A percentile compares a stretch with the other conserved stretches of the same genome.
These are phyloP conservation scores for Micronycteris hirsuta DNA, from an alignment of 2,113 vertebrate species.

Conservation along the genomic window DNA sequence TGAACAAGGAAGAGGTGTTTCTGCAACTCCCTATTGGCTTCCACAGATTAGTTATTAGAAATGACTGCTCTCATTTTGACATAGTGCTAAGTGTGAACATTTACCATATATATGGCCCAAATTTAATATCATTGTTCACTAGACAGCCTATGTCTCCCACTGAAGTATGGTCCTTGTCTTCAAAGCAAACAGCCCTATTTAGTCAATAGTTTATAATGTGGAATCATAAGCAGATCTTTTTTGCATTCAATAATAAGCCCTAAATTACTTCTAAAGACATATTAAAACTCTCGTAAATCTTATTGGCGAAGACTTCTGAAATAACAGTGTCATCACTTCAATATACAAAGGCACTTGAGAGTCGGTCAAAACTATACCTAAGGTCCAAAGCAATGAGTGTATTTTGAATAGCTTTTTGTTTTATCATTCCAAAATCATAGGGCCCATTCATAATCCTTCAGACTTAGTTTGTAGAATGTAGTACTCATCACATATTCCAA, in stretches of 20 bases:
- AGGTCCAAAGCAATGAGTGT: not conserved
- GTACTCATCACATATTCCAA: not conserved
- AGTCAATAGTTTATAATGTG: slow-evolving; percentile 39
- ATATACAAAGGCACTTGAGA: not conserved
- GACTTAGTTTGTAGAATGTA: not conserved
- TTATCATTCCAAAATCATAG: not conserved
- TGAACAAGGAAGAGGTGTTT: slow-evolving; percentile 55
- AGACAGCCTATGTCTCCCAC: slow-evolving; percentile 13
- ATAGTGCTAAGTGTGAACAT: slow-evolving; percentile 34
- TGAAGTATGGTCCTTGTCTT: slow-evolving; percentile 31
- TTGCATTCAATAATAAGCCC: not conserved
- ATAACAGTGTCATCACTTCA: not conserved
- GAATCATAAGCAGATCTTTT: slow-evolving; percentile 4
- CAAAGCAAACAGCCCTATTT: slow-evolving; percentile 63
- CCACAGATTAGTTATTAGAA: slow-evolving; percentile 68
- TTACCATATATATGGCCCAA: slow-evolving; percentile 51
- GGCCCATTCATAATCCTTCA: not conserved
- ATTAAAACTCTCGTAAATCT: not conserved
- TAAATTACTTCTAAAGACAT: slow-evolving; percentile 34
- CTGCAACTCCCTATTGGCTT: slow-evolving; percentile 64
- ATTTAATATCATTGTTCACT: slow-evolving; percentile 64
- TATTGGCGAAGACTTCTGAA: not conserved
- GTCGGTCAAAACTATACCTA: not conserved
- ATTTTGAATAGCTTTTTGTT: not conserved
- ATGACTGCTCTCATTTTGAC: slow-evolving; percentile 45